Percentiles rank a stretch among this genome's conserved stretches.
Evolutionary conservation across 1,140 invertebrate genomes (phyloP).

Genomic region (Uloborus diversus): DNA sequence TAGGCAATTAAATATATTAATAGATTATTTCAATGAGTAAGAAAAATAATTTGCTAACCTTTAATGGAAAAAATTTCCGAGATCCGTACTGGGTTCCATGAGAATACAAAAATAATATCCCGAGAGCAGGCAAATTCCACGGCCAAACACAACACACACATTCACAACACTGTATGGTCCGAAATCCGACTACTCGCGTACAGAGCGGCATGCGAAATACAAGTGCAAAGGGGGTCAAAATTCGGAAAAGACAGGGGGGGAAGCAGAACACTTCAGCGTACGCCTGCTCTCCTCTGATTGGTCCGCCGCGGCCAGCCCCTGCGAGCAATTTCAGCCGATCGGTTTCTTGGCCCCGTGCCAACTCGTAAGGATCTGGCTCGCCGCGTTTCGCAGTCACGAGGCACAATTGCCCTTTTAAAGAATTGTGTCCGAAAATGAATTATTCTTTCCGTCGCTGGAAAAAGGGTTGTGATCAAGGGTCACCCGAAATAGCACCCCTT

Average conservation of each 20-base stretch:
- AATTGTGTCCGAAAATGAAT: slow-evolving; percentile 48
- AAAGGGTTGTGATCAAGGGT: too few relatives aligned
- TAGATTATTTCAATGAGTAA: too few relatives aligned
- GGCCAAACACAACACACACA: slow-evolving; percentile 10
- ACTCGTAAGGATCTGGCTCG: slow-evolving; percentile 8
- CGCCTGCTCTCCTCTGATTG: slow-evolving; percentile 37
- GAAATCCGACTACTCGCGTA: slow-evolving; percentile 10
- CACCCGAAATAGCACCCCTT: too few relatives aligned
- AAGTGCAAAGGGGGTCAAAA: slow-evolving; percentile 45
- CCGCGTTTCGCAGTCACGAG: slow-evolving; percentile 32
- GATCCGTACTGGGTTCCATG: too few relatives aligned
- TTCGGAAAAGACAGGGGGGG: slow-evolving; percentile 24
- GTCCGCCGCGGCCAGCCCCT: slow-evolving; percentile 22
- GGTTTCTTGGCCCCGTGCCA: slow-evolving; percentile 30
- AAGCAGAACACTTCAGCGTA: slow-evolving; percentile 24
- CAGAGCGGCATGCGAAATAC: slow-evolving; percentile 40
- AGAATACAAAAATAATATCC: slow-evolving; percentile 25
- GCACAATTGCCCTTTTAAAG: slow-evolving; percentile 46
- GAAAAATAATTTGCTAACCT: too few relatives aligned
- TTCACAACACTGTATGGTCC: slow-evolving; percentile 21
- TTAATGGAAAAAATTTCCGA: too few relatives aligned
- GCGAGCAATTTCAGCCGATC: slow-evolving; percentile 22
- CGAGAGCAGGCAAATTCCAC: slow-evolving; percentile 26
- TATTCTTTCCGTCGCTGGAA: slow-evolving; percentile 12
- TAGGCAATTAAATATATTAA: too few relatives aligned